Evolutionary conservation across 2,888 invertebrate genomes (phyloP).

Genomic region (Aquatica leii): DNA sequence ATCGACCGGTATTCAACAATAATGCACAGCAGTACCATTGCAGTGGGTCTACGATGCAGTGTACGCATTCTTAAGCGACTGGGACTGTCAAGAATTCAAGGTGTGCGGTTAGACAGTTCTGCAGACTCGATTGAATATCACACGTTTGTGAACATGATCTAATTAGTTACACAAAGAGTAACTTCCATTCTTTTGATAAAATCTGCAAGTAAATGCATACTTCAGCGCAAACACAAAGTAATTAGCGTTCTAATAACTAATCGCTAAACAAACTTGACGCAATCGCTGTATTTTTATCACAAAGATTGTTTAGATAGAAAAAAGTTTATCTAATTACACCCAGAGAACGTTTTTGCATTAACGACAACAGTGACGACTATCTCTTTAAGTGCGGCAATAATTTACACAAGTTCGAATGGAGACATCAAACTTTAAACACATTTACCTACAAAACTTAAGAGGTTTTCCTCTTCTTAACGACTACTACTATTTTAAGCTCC

Average conservation of each 20-base stretch:
- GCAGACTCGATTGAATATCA: conserved; percentile 8
- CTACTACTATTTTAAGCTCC: conserved; percentile 26
- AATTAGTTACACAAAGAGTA: conserved; percentile 3
- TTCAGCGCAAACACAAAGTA: not conserved
- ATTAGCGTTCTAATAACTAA: too few relatives aligned
- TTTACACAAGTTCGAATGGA: conserved; percentile 21
- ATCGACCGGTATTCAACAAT: conserved; percentile 45
- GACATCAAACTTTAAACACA: conserved; percentile 23
- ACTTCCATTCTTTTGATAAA: conserved; percentile 1
- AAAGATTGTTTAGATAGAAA: conserved; percentile 13
- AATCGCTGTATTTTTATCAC: too few relatives aligned
- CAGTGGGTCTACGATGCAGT: conserved; percentile 40
- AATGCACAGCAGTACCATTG: conserved; percentile 42
- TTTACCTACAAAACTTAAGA: conserved; percentile 26
- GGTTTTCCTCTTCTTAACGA: conserved; percentile 22
- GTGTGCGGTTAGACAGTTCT: conserved; percentile 32
- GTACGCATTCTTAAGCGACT: conserved; percentile 45
- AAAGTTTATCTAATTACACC: conserved; percentile 16
- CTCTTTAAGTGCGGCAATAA: conserved; percentile 10
- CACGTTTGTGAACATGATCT: conserved; percentile 11
- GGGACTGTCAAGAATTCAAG: conserved; percentile 46
- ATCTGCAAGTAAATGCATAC: not conserved
- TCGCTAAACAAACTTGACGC: not conserved
- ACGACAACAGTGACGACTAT: conserved; percentile 17
- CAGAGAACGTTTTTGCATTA: conserved; percentile 11